These are phyloP conservation scores for Nematostella vectensis DNA, from an alignment of 92 coral and sea anemone genomes.

Conservation along the genomic window DNA sequence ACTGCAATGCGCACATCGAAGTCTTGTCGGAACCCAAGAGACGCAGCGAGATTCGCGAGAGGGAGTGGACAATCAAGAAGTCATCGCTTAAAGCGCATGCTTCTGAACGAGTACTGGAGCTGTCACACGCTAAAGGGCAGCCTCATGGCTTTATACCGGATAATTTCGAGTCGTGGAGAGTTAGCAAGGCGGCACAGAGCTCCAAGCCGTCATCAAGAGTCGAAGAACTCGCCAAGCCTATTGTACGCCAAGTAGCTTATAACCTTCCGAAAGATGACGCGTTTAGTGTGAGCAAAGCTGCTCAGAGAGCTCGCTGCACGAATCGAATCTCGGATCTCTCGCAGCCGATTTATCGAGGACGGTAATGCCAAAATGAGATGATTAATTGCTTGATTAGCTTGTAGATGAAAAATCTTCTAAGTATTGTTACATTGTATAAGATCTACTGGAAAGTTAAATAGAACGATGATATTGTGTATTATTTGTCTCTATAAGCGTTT, in stretches of 20 bases:
- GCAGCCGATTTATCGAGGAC: conserved; percentile 71
- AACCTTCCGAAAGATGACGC: conserved; percentile 89
- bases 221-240: conserved; percentile 74
- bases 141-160: conserved; percentile 80
- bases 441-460: no score
- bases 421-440: no score
- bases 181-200: conserved; percentile 66
- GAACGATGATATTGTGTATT: no score
- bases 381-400: no score
- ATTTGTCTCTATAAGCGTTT: no score
- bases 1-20: conserved; percentile 57
- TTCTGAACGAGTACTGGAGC: conserved; percentile 56
- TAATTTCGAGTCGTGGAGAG: conserved; percentile 81
- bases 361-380: no score
- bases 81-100: conserved; percentile 60
- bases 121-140: conserved; percentile 67
- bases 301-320: conserved; percentile 73
- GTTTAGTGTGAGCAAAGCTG: conserved; percentile 72
- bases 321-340: conserved; percentile 64
- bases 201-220: conserved; percentile 59
- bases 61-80: conserved; percentile 79
- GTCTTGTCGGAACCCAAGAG: conserved; percentile 56
- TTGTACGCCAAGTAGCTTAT: conserved; percentile 58
- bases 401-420: no score
- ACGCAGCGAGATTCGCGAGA: conserved; percentile 37